Percentiles rank a stretch among this genome's conserved stretches.
Conservation (phyloP, 2,888 invertebrate species). For the Lucinisca nassula region DNA sequence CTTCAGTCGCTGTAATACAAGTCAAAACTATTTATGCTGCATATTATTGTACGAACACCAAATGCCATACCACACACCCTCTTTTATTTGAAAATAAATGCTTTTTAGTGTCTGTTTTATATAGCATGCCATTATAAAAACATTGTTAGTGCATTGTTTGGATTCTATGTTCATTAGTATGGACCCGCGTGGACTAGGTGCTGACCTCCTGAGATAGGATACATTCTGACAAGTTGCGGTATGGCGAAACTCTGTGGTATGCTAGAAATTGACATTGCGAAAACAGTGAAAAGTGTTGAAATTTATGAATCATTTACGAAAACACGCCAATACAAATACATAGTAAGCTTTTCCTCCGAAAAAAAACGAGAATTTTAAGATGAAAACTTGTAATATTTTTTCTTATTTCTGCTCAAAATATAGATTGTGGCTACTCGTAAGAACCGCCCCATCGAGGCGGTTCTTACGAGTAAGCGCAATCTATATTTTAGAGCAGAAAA, state of each 20-base stretch:
- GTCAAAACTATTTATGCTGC: background rate
- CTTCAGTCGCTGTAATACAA: too few species aligned
- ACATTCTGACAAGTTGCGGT: background rate
- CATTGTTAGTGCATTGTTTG: constrained; percentile 3
- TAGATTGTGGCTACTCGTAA: too few species aligned
- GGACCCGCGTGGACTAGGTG: background rate
- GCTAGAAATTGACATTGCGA: background rate
- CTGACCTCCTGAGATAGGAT: background rate
- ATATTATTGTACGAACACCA: background rate
- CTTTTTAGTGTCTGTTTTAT: background rate
- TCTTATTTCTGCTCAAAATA: too few species aligned
- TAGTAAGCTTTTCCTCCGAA: too few species aligned
- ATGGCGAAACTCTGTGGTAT: background rate
- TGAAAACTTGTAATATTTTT: too few species aligned
- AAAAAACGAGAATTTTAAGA: too few species aligned
- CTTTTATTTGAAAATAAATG: background rate
- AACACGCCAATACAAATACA: too few species aligned
- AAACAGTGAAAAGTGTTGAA: too few species aligned
- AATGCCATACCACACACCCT: constrained; percentile 14
- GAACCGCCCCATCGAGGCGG: too few species aligned
- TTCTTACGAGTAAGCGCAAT: too few species aligned
- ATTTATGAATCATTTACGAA: too few species aligned
- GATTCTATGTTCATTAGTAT: background rate
- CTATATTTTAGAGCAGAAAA: too few species aligned
- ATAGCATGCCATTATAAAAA: background rate